phyloP scores from a whole-genome alignment of 1,140 invertebrate genomes.

The Nasonia giraulti region DNA sequence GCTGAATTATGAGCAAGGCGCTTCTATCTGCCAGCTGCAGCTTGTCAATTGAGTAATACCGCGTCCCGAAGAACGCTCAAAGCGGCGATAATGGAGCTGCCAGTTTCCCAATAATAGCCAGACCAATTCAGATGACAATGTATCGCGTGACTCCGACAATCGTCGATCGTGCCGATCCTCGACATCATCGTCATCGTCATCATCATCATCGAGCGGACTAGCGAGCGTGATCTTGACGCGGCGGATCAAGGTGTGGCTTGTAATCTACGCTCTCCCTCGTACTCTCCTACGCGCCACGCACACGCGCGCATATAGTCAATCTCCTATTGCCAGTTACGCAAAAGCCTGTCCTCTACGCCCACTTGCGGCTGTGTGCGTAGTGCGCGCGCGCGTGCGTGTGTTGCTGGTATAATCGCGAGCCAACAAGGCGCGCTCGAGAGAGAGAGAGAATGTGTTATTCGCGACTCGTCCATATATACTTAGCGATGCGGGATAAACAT shows the following conservation, averaged over 20 bases:
- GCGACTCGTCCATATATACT: not conserved
- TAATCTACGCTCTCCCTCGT: not conserved
- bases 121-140: no score
- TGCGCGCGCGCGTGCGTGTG: no score
- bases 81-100: no score
- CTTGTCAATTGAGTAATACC: no score
- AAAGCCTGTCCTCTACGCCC: constrained; percentile 58
- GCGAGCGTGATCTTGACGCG: not conserved
- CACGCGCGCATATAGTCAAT: constrained; percentile 3
- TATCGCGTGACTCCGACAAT: no score
- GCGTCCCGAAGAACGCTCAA: no score
- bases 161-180: no score
- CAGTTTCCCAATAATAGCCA: no score
- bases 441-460: constrained; percentile 10
- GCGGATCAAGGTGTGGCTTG: constrained; percentile 27
- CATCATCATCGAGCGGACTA: not conserved
- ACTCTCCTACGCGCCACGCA: not conserved
- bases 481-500: not conserved
- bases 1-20: not conserved
- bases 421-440: no score
- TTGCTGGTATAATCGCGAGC: constrained; percentile 3
- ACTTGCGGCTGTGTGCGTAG: no score
- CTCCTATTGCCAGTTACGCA: constrained; percentile 55
- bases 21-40: no score
- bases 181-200: no score